phyloP scores from a whole-genome alignment of 1,140 invertebrate genomes.

The Teleogryllus occipitalis region DNA sequence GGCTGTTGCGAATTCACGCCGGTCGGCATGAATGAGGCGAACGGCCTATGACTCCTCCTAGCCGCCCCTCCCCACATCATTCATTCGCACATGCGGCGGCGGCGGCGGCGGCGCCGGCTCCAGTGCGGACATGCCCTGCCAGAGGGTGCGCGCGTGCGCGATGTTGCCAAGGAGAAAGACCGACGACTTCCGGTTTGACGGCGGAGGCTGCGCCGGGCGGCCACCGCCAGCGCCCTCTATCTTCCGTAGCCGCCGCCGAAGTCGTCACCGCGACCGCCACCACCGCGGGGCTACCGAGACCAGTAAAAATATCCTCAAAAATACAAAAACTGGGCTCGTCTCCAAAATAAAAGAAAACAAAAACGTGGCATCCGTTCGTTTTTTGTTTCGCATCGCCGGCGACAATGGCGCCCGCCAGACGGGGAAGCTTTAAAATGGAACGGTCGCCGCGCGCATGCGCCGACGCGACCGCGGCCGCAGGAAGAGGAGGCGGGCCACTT shows the following conservation, averaged over 20 bases:
- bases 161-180: conserved; percentile 10
- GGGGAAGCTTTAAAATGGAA: conserved; percentile 7
- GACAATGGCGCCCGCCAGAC: conserved; percentile 16
- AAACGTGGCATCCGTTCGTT: conserved; percentile 8
- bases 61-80: background rate
- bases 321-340: conserved; percentile 16
- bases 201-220: background rate
- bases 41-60: background rate
- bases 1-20: background rate
- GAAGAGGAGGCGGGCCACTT: background rate
- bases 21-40: background rate
- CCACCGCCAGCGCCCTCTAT: background rate
- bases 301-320: conserved; percentile 10
- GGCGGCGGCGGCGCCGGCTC: background rate
- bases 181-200: conserved; percentile 13
- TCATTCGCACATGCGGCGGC: background rate
- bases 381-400: conserved; percentile 15
- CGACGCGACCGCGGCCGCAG: background rate
- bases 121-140: background rate
- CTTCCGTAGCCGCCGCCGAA: background rate
- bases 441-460: background rate
- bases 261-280: background rate
- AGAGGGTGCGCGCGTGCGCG: background rate
- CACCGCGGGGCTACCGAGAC: background rate
- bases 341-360: conserved; percentile 9